Percentiles rank a stretch among this genome's conserved stretches.
These are phyloP conservation scores for Choristoneura rosaceana DNA, from an alignment of 2,888 invertebrate species.

Conservation along the genomic window DNA sequence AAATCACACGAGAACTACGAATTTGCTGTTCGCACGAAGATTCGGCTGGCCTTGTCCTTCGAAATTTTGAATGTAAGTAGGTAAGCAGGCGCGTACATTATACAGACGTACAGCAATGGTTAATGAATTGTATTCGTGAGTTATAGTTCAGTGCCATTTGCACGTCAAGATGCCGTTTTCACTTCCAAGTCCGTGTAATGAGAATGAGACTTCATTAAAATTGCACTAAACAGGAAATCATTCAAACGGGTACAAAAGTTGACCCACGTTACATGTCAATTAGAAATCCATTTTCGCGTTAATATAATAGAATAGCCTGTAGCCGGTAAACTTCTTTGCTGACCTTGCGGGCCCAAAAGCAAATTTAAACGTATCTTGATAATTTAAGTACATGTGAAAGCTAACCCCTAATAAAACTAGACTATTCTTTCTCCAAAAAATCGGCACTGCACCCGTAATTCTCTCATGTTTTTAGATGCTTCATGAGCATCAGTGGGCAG, in stretches of 20 bases:
- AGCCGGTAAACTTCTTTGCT: too few species aligned
- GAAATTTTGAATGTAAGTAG: background rate
- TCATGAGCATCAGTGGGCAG: too few species aligned
- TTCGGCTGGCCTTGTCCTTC: background rate
- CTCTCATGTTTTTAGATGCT: too few species aligned
- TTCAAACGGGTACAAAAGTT: background rate
- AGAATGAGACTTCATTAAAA: background rate
- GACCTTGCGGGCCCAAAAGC: too few species aligned
- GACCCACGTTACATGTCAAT: background rate
- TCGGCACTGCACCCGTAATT: too few species aligned
- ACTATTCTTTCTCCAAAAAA: background rate
- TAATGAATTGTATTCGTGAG: too few species aligned
- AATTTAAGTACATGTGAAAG: too few species aligned
- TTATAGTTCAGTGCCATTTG: background rate
- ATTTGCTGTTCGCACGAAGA: background rate
- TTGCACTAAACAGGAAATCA: background rate
- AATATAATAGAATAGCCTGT: background rate
- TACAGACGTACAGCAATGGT: too few species aligned
- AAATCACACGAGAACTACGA: conserved; percentile 30
- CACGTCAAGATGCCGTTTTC: background rate
- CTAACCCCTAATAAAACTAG: too few species aligned
- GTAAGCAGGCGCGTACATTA: background rate
- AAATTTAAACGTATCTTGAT: too few species aligned
- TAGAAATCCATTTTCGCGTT: background rate
- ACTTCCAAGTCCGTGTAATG: background rate